Evolutionary conservation across 2,797 vertebrate species (phyloP).

Genomic region (Eulemur mongoz): DNA sequence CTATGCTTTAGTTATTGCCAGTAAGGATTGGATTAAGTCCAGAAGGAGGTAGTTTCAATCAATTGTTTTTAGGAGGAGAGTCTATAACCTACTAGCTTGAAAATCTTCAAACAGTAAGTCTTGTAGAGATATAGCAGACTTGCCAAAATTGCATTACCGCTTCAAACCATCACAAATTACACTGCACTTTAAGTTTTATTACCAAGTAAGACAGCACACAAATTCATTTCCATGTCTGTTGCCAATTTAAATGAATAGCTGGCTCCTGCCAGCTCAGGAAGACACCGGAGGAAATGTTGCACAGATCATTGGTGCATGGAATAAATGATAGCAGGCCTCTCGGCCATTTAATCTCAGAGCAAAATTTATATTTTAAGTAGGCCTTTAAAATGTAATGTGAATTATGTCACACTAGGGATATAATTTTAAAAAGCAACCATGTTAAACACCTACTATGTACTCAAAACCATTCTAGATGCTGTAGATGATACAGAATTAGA

Average conservation of each 20-base stretch:
- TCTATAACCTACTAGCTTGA: slow-evolving; percentile 68
- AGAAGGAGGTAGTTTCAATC: slow-evolving; percentile 65
- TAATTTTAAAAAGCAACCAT: slow-evolving; percentile 63
- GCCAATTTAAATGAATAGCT: slow-evolving; percentile 79
- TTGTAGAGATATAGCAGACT: slow-evolving; percentile 67
- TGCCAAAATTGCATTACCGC: slow-evolving; percentile 76
- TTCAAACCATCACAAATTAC: slow-evolving; percentile 79
- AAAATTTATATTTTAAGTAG: slow-evolving; percentile 77
- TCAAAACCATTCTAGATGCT: slow-evolving; percentile 44
- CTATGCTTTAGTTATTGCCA: slow-evolving; percentile 54
- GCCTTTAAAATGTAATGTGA: slow-evolving; percentile 72
- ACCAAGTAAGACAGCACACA: slow-evolving; percentile 75
- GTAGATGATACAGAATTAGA: slow-evolving; percentile 26
- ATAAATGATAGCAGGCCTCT: slow-evolving; percentile 70
- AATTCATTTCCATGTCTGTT: slow-evolving; percentile 78
- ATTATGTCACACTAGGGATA: slow-evolving; percentile 52
- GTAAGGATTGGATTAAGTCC: slow-evolving; percentile 51
- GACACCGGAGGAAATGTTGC: slow-evolving; percentile 69
- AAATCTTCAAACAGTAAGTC: slow-evolving; percentile 74
- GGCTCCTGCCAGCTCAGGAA: slow-evolving; percentile 72
- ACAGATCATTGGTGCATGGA: slow-evolving; percentile 70
- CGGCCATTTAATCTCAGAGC: slow-evolving; percentile 72
- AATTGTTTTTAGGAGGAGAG: slow-evolving; percentile 71
- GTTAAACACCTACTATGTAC: slow-evolving; percentile 69
- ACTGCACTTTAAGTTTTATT: slow-evolving; percentile 78